phyloP scores from a whole-genome alignment of 1,140 invertebrate genomes.

The Eurytemora carolleeae region DNA sequence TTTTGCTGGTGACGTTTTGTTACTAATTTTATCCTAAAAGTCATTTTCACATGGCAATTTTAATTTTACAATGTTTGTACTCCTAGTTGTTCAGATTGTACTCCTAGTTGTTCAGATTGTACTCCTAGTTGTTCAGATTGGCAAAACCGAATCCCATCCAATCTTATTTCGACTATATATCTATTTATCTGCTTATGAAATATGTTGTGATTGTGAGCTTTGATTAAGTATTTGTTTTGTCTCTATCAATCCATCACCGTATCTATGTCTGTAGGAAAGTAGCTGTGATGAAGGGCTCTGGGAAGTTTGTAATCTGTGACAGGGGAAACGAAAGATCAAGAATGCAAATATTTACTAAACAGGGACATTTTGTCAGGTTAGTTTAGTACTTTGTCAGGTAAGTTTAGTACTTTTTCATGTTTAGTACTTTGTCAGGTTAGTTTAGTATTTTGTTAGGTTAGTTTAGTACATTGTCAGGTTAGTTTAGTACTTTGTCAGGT shows the following conservation, averaged over 20 bases:
- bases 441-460: too few species aligned
- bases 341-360: constrained; percentile 67
- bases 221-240: neutral
- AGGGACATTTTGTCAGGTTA: constrained; percentile 31
- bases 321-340: constrained; percentile 82
- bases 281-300: constrained; percentile 34
- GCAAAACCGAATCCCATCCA: neutral
- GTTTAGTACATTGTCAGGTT: too few species aligned
- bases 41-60: too few species aligned
- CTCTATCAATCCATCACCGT: neutral
- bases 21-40: constrained; percentile 76
- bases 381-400: too few species aligned
- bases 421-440: too few species aligned
- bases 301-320: constrained; percentile 87
- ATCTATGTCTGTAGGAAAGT: too few species aligned
- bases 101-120: constrained; percentile 35
- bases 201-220: too few species aligned
- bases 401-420: too few species aligned
- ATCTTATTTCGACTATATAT: neutral
- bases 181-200: neutral
- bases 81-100: constrained; percentile 51
- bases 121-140: too few species aligned
- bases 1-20: too few species aligned
- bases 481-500: too few species aligned
- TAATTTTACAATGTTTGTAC: constrained; percentile 73